These are phyloP conservation scores for Copidosoma aretas DNA, from an alignment of 2,888 invertebrate genomes.

Conservation along the genomic window DNA sequence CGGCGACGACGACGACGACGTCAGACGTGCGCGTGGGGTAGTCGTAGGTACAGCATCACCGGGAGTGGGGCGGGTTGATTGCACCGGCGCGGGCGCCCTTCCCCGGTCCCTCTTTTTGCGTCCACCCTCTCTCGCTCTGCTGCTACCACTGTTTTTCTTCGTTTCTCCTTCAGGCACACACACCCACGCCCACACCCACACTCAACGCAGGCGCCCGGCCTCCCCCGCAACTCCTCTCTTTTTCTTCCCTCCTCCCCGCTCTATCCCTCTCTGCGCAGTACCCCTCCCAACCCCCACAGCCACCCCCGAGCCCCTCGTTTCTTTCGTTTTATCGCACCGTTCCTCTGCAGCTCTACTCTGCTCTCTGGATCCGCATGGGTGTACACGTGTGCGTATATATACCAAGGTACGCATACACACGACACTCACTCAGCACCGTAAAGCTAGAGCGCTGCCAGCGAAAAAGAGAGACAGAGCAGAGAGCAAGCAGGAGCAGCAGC, in stretches of 20 bases:
- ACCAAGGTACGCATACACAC: background rate
- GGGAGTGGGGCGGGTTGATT: constrained; percentile 57
- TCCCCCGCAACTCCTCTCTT: background rate
- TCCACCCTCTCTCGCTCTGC: constrained; percentile 35
- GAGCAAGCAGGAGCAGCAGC: constrained; percentile 35
- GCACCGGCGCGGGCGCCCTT: constrained; percentile 57
- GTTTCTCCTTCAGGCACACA: constrained; percentile 30
- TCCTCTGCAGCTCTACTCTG: constrained; percentile 29
- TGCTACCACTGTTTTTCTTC: constrained; percentile 22
- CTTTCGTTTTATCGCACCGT: constrained; percentile 39
- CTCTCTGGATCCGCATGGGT: constrained; percentile 27
- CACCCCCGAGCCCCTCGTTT: constrained; percentile 25
- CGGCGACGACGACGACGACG: constrained; percentile 9
- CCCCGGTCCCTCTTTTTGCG: constrained; percentile 44
- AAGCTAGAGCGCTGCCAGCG: constrained; percentile 1
- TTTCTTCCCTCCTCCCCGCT: background rate
- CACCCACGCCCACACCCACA: background rate
- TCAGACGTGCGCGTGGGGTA: constrained; percentile 14
- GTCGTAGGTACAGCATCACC: background rate
- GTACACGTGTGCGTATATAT: background rate
- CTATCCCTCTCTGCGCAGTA: constrained; percentile 23
- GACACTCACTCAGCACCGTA: background rate
- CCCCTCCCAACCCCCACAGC: constrained; percentile 1
- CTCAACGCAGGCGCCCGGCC: background rate
- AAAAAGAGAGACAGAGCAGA: constrained; percentile 27